Conservation (phyloP, 1,140 invertebrate genomes). For the Macrostomum lignano region DNA sequence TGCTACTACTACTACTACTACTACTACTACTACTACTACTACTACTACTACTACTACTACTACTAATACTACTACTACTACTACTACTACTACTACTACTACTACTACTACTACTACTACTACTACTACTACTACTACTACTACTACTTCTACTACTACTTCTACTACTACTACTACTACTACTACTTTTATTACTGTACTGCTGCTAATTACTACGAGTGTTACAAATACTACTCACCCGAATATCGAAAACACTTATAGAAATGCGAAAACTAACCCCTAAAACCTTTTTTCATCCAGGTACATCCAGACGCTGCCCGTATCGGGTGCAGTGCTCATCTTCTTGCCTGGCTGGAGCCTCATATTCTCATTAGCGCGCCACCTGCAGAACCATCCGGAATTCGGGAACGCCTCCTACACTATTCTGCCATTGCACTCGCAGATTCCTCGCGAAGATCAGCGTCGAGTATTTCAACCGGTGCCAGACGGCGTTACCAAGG, state of each 20-base stretch:
- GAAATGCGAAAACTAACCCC: background rate
- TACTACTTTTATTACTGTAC: no score
- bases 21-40: no score
- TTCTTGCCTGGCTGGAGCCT: slow-evolving; percentile 32
- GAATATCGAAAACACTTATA: background rate
- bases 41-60: no score
- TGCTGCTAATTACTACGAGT: no score
- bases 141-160: no score
- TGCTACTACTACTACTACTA: no score
- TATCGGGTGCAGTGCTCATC: slow-evolving; percentile 35
- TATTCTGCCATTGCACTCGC: slow-evolving; percentile 26
- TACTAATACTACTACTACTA: no score
- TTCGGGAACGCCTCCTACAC: slow-evolving; percentile 34
- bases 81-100: no score
- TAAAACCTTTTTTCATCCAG: slow-evolving; percentile 8
- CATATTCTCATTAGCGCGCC: slow-evolving; percentile 63
- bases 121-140: no score
- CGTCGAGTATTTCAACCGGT: slow-evolving; percentile 24
- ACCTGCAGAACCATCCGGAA: slow-evolving; percentile 42
- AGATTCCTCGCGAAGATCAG: slow-evolving; percentile 28
- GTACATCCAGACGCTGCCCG: slow-evolving; percentile 41
- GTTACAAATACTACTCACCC: no score
- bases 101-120: no score
- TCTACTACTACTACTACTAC: no score
- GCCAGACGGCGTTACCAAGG: slow-evolving; percentile 25